Evolutionary conservation across 2,797 vertebrate species (phyloP), one percentile per base, ranked within the genome.

Genomic region (Sebastes vulpes): DNA sequence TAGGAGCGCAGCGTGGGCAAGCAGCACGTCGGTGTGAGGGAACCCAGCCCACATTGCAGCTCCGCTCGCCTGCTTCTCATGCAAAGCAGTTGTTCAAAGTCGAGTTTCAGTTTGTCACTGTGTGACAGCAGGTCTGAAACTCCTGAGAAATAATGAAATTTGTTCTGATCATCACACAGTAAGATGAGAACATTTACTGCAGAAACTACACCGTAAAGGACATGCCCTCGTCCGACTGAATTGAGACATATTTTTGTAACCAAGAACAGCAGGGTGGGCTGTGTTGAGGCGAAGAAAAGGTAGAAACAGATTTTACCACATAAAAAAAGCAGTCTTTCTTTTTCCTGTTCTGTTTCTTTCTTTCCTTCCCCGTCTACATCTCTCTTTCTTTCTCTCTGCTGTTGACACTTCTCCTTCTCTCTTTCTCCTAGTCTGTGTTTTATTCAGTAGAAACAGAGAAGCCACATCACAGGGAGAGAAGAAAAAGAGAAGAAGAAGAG

Each of bases 401-500:
- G 52, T 79, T 67, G 26, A 42, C 68, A 58, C 58, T 61, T 64
- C 46, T 78, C 63, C 9, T 29, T 25, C 50, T 70, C 23, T 70
- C 66, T 65, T 57, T 59, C 61, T 59, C 61, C 16, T 32, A 2
- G 72, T 56, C 77, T 86, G 63, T 71, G 64, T 82, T 87, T 85
- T 82, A 88, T 83, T 84, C 85, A 79, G 79, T 71, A 78, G 61
- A 86, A 89, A 86, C 64, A 81, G 72, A 79, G 76, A 86, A 82
- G 84, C 88, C 91, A 92, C 92, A 89, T 86, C 81, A 91, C 77
- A 92, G 79, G 32, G 65, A 76, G 32, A 59, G 58, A 83, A 71
- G 38, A 65, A 60, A 60, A 63, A 50, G 53, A 73, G 65, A 69
- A 75, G 65, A 69, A 75, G 42, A 65, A 68, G 21, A 74, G 65